These are phyloP conservation scores for Bruchidius siliquastri DNA, from an alignment of 2,888 invertebrate genomes.

Conservation along the genomic window DNA sequence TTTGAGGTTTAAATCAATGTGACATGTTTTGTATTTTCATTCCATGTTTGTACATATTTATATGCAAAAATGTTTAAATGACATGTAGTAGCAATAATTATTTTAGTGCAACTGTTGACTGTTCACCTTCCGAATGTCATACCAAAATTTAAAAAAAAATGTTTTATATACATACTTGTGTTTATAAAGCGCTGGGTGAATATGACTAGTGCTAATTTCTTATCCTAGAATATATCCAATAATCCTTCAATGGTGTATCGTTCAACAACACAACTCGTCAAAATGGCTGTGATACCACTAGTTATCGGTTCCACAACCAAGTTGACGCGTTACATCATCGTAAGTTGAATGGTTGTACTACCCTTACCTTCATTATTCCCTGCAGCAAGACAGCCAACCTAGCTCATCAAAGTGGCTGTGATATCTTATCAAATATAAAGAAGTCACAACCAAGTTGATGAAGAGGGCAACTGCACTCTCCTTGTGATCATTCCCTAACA, in stretches of 20 bases:
- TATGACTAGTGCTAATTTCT: not conserved
- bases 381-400: conserved; percentile 46
- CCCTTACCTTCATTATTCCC: not conserved
- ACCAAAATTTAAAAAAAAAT: conserved; percentile 12
- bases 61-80: no score
- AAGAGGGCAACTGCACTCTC: conserved; percentile 52
- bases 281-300: conserved; percentile 89
- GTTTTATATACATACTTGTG: not conserved
- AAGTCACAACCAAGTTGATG: conserved; percentile 91
- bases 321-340: conserved; percentile 64
- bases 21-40: no score
- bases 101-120: no score
- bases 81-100: no score
- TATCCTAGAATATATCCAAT: not conserved
- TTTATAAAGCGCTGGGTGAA: no score
- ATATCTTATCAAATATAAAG: conserved; percentile 66
- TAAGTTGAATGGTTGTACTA: conserved; percentile 8
- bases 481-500: not conserved
- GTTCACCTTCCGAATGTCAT: no score
- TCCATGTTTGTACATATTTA: no score
- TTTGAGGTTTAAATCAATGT: no score
- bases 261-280: conserved; percentile 79
- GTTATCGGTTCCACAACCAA: conserved; percentile 69
- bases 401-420: conserved; percentile 98
- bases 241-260: conserved; percentile 30